phyloP scores from a whole-genome alignment of 2,888 invertebrate genomes.

The Drosophila sordidapex region DNA sequence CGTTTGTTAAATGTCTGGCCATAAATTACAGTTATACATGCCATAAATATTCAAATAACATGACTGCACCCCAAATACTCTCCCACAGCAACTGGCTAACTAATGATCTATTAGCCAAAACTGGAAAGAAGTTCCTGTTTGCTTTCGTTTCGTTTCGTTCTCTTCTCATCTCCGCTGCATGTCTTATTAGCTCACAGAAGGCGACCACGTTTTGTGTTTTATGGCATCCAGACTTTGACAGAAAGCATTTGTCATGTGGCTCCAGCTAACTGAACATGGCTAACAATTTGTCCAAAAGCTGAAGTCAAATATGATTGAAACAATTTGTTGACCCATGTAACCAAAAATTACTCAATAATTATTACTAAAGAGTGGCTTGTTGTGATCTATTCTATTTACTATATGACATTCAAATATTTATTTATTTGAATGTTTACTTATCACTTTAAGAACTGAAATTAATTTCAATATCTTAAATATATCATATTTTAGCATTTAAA shows the following conservation, averaged over 20 bases:
- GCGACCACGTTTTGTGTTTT: slow-evolving; percentile 73
- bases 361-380: background rate
- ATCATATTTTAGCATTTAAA: background rate
- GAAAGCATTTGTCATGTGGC: slow-evolving; percentile 48
- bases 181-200: slow-evolving; percentile 71
- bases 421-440: background rate
- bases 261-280: slow-evolving; percentile 45
- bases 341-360: slow-evolving; percentile 33
- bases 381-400: background rate
- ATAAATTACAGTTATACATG: slow-evolving; percentile 83
- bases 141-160: slow-evolving; percentile 2
- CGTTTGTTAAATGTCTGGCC: slow-evolving; percentile 79
- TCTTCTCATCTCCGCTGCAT: slow-evolving; percentile 53
- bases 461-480: background rate
- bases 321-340: slow-evolving; percentile 46
- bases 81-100: slow-evolving; percentile 69
- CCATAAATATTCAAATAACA: slow-evolving; percentile 81
- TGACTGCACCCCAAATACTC: slow-evolving; percentile 58
- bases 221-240: slow-evolving; percentile 63
- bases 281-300: slow-evolving; percentile 57
- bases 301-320: slow-evolving; percentile 58
- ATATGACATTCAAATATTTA: background rate
- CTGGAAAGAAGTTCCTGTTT: slow-evolving; percentile 45
- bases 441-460: background rate
- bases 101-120: slow-evolving; percentile 75